Evolutionary conservation across 2,797 vertebrate species (phyloP).

Genomic region (Muscicapa comitata): DNA sequence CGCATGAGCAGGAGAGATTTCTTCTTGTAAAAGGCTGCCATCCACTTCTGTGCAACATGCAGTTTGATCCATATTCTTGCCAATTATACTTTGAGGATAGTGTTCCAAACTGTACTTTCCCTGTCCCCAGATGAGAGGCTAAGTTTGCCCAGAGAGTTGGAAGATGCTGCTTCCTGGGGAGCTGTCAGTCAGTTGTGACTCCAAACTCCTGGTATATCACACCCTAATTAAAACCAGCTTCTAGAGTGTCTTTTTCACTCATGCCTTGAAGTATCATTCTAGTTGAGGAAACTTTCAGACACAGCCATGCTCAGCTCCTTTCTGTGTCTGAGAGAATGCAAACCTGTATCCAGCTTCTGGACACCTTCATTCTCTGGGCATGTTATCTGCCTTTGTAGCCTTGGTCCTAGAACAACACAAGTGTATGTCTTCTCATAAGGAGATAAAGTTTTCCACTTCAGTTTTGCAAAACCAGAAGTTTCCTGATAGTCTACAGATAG

Average conservation of each 20-base stretch:
- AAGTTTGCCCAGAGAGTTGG: not conserved
- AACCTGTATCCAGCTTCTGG: not conserved
- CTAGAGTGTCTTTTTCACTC: not conserved
- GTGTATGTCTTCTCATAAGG: not conserved
- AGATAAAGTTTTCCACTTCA: not conserved
- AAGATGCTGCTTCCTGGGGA: not conserved
- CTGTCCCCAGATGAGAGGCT: not conserved
- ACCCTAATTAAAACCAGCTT: constrained; percentile 9
- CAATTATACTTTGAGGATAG: not conserved
- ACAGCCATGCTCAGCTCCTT: not conserved
- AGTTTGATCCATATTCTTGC: not conserved
- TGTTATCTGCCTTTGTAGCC: not conserved
- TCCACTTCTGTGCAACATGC: not conserved
- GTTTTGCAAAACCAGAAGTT: not conserved
- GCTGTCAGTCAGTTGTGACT: not conserved
- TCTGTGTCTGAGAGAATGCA: not conserved
- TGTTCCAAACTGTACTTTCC: not conserved
- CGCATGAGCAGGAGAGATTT: not conserved
- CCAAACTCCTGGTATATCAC: not conserved
- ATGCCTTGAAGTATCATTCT: not conserved
- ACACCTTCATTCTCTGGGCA: not conserved
- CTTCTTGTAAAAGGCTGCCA: not conserved
- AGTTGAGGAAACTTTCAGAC: not conserved
- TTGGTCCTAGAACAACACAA: not conserved
- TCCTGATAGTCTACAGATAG: not conserved